A percentile compares a stretch with the other conserved stretches of the same genome.
Conservation (phyloP, 2,113 vertebrate species). For the Osmerus eperlanus region DNA sequence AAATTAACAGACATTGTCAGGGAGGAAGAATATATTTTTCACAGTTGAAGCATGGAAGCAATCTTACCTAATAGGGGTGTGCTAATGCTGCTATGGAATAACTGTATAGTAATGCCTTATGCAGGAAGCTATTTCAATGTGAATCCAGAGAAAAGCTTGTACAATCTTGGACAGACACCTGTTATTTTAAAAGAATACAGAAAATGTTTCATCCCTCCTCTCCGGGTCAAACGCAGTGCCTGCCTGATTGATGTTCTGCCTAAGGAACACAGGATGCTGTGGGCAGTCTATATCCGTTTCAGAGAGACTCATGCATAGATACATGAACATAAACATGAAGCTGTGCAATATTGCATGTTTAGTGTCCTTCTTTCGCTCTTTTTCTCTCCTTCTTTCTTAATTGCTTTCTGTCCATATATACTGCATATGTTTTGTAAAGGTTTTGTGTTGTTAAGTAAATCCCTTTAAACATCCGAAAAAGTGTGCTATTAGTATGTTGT, state of each 20-base stretch:
- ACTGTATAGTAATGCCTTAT: not conserved
- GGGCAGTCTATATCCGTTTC: not conserved
- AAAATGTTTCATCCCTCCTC: no score
- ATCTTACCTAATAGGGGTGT: not conserved
- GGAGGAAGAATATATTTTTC: not conserved
- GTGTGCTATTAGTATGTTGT: no score
- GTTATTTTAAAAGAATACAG: constrained; percentile 6
- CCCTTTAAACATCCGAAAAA: no score
- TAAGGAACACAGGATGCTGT: no score
- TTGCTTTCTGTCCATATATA: not conserved
- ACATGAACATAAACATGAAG: constrained; percentile 12
- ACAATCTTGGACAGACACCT: constrained; percentile 15
- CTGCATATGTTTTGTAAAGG: no score
- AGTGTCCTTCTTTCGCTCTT: not conserved
- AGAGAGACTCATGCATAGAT: constrained; percentile 20
- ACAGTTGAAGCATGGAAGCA: not conserved
- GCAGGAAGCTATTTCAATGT: not conserved
- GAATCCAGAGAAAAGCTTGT: constrained; percentile 6
- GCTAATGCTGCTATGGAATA: not conserved
- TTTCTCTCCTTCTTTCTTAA: not conserved
- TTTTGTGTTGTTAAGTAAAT: no score
- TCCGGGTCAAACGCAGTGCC: no score
- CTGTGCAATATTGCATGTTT: constrained; percentile 13
- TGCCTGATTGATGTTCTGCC: no score
- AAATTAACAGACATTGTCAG: not conserved